Percentiles rank a stretch among this genome's conserved stretches.
Conservation (phyloP, 2,888 invertebrate species). For the Malacosoma neustria region DNA sequence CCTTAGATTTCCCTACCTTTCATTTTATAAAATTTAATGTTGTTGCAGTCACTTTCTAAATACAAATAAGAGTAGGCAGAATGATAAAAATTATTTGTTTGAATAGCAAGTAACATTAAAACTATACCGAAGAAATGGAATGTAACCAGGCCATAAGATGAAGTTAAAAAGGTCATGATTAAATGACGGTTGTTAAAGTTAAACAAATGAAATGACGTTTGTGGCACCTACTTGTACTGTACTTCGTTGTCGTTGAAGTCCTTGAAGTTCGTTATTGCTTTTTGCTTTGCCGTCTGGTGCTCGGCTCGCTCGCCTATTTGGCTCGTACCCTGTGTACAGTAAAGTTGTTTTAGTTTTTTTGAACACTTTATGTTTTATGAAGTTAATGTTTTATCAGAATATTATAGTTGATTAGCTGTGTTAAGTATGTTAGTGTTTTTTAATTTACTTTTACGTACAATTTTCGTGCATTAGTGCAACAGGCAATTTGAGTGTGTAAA, state of each 20-base stretch:
- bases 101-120: no score
- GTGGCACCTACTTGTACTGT: no score
- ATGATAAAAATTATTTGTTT: no score
- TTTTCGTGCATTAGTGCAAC: constrained; percentile 55
- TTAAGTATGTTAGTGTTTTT: constrained; percentile 36
- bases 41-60: no score
- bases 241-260: constrained; percentile 5
- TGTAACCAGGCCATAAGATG: no score
- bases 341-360: constrained; percentile 28
- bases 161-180: no score
- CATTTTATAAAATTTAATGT: no score
- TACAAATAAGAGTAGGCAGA: no score
- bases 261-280: constrained; percentile 15
- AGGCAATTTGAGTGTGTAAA: constrained; percentile 44
- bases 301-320: constrained; percentile 27
- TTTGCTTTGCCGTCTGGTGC: constrained; percentile 28
- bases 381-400: constrained; percentile 9
- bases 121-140: no score
- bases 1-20: no score
- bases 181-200: no score
- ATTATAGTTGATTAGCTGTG: constrained; percentile 18
- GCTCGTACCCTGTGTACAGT: constrained; percentile 28
- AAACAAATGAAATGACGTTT: no score
- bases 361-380: constrained; percentile 1
- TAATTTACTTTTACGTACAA: constrained; percentile 26